phyloP scores from a whole-genome alignment of 53 echinoderm and acorn worm species.

The Antedon mediterranea region DNA sequence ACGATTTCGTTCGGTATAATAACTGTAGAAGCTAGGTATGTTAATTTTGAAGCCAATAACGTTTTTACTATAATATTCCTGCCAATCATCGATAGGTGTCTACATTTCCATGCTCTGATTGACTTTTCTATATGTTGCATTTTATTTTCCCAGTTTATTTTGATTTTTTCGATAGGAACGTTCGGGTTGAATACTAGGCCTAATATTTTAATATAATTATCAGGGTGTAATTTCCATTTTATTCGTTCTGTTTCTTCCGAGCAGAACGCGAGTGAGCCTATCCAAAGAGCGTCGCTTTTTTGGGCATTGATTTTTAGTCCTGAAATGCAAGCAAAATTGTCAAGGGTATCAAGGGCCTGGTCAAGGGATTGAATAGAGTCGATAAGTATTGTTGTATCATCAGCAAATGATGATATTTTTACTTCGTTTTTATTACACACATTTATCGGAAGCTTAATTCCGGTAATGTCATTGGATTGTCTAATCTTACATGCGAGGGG shows the following conservation, averaged over 20 bases:
- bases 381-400: background rate
- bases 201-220: background rate
- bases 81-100: too few relatives aligned
- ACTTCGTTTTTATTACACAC: background rate
- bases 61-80: too few relatives aligned
- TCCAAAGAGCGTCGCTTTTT: background rate
- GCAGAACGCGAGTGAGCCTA: background rate
- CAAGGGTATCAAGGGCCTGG: background rate
- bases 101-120: too few relatives aligned
- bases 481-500: background rate
- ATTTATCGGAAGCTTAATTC: background rate
- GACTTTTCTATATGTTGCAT: background rate
- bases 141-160: background rate
- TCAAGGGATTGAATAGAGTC: background rate
- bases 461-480: background rate
- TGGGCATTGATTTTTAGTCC: background rate
- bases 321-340: background rate
- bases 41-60: too few relatives aligned
- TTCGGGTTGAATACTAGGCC: background rate
- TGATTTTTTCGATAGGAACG: background rate
- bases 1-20: too few relatives aligned
- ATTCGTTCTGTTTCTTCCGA: background rate
- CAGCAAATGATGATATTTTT: background rate
- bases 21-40: too few relatives aligned
- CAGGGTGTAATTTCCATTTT: background rate